A percentile compares a stretch with the other conserved stretches of the same genome.
Evolutionary conservation across 30 jellyfish, hydroid and myxozoan species (phyloP).

Genomic region (Aurelia aurita complex sp. Pacific): DNA sequence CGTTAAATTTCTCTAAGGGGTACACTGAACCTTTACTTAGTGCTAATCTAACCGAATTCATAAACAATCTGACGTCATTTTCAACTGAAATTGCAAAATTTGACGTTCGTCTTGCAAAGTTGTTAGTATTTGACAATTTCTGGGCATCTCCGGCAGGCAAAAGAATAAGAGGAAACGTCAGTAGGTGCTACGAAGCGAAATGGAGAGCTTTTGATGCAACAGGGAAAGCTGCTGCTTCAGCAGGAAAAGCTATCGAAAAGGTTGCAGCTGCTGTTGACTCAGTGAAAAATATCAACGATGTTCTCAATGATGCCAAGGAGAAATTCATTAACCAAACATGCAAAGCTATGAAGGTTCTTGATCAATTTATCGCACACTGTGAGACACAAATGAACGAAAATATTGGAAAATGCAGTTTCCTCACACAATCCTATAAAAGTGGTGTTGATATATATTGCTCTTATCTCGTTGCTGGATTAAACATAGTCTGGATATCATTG

Average conservation of each 20-base stretch:
- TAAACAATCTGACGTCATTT: conserved; percentile 4
- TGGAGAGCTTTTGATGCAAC: no score
- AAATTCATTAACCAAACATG: conserved; percentile 4
- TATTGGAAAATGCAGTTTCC: conserved; percentile 52
- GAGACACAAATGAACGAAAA: conserved; percentile 26
- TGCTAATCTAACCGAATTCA: conserved; percentile 23
- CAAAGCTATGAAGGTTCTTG: conserved; percentile 26
- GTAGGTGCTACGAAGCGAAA: no score
- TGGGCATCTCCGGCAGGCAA: no score
- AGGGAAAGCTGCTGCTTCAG: no score
- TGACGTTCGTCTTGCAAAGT: conserved; percentile 8
- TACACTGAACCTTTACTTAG: conserved; percentile 5
- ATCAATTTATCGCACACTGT: conserved; percentile 23
- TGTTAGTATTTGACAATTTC: not conserved
- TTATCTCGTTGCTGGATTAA: conserved; percentile 24
- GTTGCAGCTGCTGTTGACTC: not conserved
- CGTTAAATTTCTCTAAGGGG: not conserved
- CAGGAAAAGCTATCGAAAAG: not conserved
- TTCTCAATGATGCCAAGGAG: conserved; percentile 14
- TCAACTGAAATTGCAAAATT: not conserved
- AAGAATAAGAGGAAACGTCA: no score
- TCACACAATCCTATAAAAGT: conserved; percentile 16
- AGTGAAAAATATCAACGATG: not conserved
- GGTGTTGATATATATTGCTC: conserved; percentile 41
- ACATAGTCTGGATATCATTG: conserved; percentile 45